phyloP scores from a whole-genome alignment of 2,888 invertebrate species.

The Ariolimax columbianus region DNA sequence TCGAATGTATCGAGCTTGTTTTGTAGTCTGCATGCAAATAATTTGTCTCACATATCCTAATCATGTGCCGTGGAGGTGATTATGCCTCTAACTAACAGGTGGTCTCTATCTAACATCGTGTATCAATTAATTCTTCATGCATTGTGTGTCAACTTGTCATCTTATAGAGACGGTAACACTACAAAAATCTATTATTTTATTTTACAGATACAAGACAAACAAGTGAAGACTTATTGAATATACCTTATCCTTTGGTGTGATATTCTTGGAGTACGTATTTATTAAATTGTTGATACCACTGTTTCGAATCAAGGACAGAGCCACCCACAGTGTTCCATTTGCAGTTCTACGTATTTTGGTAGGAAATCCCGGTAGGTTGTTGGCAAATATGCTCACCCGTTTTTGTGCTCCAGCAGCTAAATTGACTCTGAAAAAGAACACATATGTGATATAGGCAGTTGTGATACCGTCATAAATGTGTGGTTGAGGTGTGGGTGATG shows the following conservation, averaged over 20 bases:
- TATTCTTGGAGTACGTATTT: slow-evolving; percentile 32
- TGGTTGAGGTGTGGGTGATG: too few relatives aligned
- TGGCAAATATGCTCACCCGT: neutral
- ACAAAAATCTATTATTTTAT: too few relatives aligned
- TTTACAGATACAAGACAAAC: neutral
- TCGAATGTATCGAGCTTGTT: too few relatives aligned
- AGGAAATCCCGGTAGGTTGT: slow-evolving; percentile 39
- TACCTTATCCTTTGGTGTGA: neutral
- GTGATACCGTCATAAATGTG: too few relatives aligned
- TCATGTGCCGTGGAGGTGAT: too few relatives aligned
- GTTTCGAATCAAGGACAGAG: slow-evolving; percentile 26
- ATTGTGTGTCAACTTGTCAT: too few relatives aligned
- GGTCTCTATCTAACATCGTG: too few relatives aligned
- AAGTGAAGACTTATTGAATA: slow-evolving; percentile 1
- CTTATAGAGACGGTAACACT: too few relatives aligned
- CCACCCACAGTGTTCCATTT: slow-evolving; percentile 34
- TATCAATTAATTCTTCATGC: too few relatives aligned
- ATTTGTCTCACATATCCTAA: too few relatives aligned
- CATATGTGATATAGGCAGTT: neutral
- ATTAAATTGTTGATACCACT: slow-evolving; percentile 28
- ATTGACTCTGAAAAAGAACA: slow-evolving; percentile 14
- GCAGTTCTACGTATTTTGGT: slow-evolving; percentile 29
- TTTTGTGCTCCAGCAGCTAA: neutral
- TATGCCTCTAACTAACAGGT: too few relatives aligned
- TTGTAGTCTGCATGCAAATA: too few relatives aligned